phyloP scores from a whole-genome alignment of 2,888 invertebrate genomes.

The Cephus rjabovi region DNA sequence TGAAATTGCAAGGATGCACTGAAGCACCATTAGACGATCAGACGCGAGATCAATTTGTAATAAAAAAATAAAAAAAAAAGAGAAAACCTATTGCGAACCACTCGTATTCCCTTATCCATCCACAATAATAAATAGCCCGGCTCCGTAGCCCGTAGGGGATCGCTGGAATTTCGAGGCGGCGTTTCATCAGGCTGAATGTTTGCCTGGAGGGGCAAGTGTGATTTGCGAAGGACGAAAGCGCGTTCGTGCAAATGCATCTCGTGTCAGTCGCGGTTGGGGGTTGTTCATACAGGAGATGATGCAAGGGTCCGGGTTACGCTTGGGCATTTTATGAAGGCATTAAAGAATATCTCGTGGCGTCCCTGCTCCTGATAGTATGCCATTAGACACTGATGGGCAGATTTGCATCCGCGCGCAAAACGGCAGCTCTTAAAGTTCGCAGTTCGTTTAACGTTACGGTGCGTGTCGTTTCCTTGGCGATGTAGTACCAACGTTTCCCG shows the following conservation, averaged over 20 bases:
- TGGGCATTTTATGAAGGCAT: conserved; percentile 45
- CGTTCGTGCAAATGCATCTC: not conserved
- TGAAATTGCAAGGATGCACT: not conserved
- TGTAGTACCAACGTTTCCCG: not conserved
- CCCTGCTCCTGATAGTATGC: conserved; percentile 22
- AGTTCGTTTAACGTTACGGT: conserved; percentile 17
- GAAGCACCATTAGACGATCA: not conserved
- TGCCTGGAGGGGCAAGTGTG: conserved; percentile 36
- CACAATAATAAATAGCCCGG: not conserved
- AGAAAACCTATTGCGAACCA: not conserved
- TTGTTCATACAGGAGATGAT: not conserved
- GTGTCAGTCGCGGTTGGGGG: not conserved
- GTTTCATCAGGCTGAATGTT: conserved; percentile 52
- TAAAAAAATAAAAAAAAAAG: not conserved
- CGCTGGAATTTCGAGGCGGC: conserved; percentile 39
- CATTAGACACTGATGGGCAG: conserved; percentile 17
- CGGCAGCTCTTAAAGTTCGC: conserved; percentile 2
- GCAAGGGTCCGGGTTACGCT: conserved; percentile 29
- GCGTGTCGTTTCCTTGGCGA: not conserved
- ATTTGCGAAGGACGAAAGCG: not conserved
- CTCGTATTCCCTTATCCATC: not conserved
- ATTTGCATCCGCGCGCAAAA: not conserved
- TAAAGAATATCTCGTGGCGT: conserved; percentile 43
- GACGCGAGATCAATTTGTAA: not conserved
- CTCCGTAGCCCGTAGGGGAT: not conserved